These are phyloP conservation scores for Silurus meridionalis DNA, from an alignment of 2,113 vertebrate species.

Conservation along the genomic window DNA sequence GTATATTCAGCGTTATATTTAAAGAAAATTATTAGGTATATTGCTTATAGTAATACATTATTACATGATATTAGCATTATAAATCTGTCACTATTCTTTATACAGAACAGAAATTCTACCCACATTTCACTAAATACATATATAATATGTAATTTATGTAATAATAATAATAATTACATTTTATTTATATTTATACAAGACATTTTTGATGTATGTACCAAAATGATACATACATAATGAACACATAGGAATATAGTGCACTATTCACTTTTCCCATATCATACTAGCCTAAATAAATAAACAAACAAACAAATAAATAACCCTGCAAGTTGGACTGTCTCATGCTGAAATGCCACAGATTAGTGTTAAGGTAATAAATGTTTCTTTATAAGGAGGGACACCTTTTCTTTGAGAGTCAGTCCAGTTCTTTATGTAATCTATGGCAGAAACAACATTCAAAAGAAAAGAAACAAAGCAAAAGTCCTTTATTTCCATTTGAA, in stretches of 20 bases:
- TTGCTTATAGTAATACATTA: too few species aligned
- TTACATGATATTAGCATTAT: too few species aligned
- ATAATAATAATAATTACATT: too few species aligned
- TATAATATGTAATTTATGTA: too few species aligned
- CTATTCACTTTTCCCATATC: not conserved
- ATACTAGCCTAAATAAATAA: not conserved
- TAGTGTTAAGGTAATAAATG: not conserved
- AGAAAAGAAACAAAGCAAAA: not conserved
- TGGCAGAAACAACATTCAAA: not conserved
- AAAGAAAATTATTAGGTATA: too few species aligned
- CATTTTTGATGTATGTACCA: too few species aligned
- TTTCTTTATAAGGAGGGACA: not conserved
- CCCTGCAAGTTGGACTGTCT: not conserved
- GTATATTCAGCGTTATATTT: too few species aligned
- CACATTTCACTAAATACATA: too few species aligned
- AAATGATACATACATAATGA: too few species aligned
- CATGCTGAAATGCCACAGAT: not conserved
- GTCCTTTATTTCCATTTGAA: not conserved
- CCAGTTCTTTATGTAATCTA: not conserved
- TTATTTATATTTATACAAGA: too few species aligned
- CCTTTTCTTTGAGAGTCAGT: not conserved
- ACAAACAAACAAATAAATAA: not conserved
- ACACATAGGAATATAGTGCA: not conserved
- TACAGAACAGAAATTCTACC: too few species aligned
- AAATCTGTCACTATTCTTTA: too few species aligned